Percentiles rank a stretch among this genome's conserved stretches.
phyloP scores from a whole-genome alignment of 2,113 vertebrate species.

The Chauna torquata region DNA sequence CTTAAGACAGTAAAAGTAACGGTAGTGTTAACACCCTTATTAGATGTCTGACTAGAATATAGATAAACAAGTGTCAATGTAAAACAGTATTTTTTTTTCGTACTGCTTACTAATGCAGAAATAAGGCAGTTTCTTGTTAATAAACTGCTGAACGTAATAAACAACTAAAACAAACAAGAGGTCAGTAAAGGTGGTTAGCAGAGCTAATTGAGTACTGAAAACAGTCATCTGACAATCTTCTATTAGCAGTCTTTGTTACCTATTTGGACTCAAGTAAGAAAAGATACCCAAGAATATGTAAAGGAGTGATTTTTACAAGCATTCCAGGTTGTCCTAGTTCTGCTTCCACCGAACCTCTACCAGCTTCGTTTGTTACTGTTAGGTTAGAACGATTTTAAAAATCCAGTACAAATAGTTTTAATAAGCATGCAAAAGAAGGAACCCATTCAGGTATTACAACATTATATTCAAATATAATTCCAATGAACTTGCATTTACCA shows the following conservation, averaged over 20 bases:
- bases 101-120: not conserved
- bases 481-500: not conserved
- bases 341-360: not conserved
- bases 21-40: not conserved
- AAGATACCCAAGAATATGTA: not conserved
- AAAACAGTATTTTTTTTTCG: not conserved
- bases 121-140: not conserved
- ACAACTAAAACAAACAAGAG: not conserved
- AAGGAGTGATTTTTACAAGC: not conserved
- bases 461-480: not conserved
- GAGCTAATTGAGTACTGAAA: not conserved
- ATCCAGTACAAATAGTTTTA: not conserved
- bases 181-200: not conserved
- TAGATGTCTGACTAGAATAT: not conserved
- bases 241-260: not conserved
- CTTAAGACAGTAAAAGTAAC: not conserved
- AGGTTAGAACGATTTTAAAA: not conserved
- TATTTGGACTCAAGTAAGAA: not conserved
- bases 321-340: not conserved
- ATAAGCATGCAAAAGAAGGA: rapidly evolving
- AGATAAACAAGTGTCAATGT: not conserved
- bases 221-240: not conserved
- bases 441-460: not conserved
- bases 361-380: not conserved
- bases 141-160: not conserved